phyloP scores from a whole-genome alignment of 1,140 invertebrate species.

The Zaprionus ghesquierei region DNA sequence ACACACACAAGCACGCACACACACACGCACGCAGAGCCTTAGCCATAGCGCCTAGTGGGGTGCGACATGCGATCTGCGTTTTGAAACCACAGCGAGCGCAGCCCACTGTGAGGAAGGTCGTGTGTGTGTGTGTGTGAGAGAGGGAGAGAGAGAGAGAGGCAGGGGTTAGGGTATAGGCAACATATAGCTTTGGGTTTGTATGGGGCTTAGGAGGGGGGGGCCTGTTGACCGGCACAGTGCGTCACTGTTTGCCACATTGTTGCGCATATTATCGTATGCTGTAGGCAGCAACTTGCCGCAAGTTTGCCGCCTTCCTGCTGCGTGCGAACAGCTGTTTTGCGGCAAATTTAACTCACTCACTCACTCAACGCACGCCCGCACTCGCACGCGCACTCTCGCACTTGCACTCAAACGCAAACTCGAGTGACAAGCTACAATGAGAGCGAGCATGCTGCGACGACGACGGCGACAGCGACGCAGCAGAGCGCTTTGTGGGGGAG shows the following conservation, averaged over 20 bases:
- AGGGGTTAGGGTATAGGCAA: too few species aligned
- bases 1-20: not conserved
- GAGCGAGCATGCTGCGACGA: not conserved
- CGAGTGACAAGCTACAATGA: too few species aligned
- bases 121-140: not conserved
- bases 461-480: not conserved
- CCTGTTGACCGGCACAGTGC: not conserved
- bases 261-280: constrained; percentile 42
- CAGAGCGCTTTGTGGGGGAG: not conserved
- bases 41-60: constrained; percentile 22
- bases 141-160: not conserved
- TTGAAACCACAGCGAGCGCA: too few species aligned
- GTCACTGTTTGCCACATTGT: constrained; percentile 19
- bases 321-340: constrained; percentile 39
- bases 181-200: not conserved
- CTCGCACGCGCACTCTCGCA: not conserved
- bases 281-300: constrained; percentile 11
- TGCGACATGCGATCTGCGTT: constrained; percentile 25
- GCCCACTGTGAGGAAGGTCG: not conserved
- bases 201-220: not conserved
- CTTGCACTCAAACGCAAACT: constrained; percentile 7
- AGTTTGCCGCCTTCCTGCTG: constrained; percentile 28
- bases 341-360: constrained; percentile 8
- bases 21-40: not conserved
- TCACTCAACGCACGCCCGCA: not conserved